phyloP scores from a whole-genome alignment of 2,113 vertebrate genomes.

The Connochaetes taurinus region DNA sequence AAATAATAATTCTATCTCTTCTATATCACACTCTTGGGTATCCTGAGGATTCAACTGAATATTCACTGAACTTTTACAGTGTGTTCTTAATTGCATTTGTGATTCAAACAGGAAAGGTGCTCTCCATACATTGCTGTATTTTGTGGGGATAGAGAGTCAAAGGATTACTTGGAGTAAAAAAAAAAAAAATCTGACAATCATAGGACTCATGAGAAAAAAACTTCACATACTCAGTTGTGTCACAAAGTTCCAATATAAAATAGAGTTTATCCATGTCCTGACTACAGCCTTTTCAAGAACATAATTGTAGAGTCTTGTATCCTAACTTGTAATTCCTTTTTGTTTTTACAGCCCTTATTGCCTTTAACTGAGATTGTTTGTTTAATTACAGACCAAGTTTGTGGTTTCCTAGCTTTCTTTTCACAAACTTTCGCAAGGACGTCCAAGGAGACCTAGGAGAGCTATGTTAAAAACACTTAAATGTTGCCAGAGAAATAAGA shows the following conservation, averaged over 20 bases:
- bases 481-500: constrained; percentile 1
- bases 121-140: not conserved
- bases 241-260: not conserved
- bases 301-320: constrained; percentile 27
- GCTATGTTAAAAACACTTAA: not conserved
- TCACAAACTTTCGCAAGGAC: not conserved
- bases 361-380: constrained; percentile 32
- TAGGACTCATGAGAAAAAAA: not conserved
- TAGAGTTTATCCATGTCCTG: not conserved
- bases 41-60: not conserved
- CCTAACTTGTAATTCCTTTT: constrained; percentile 26
- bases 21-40: not conserved
- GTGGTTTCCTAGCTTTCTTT: constrained; percentile 42
- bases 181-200: not conserved
- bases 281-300: not conserved
- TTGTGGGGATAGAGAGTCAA: not conserved
- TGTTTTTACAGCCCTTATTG: constrained; percentile 14
- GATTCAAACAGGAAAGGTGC: not conserved
- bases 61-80: not conserved
- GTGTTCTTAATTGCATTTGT: not conserved
- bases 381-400: constrained; percentile 48
- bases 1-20: not conserved
- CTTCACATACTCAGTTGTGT: not conserved
- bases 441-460: not conserved
- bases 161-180: not conserved